Base-by-base conservation (phyloP, 2,888 invertebrate genomes). In the Serripes groenlandicus region DNA sequence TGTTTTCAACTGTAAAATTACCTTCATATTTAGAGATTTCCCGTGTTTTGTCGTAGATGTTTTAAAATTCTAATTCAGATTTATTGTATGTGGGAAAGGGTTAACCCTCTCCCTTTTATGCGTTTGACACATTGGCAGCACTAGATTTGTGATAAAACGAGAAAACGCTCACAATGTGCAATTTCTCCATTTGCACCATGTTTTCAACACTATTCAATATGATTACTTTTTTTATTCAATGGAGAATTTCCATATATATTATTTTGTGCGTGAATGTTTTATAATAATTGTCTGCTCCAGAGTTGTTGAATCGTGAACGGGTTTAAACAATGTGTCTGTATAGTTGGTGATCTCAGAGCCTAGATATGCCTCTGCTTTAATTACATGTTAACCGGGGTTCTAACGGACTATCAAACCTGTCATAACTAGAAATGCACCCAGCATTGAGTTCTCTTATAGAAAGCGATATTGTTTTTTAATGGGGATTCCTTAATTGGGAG, bases 381-480 rank as follows among this genome's bases (percentile, higher is more conserved):
- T n/a, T n/a, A n/a, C n/a, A n/a, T n/a, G n/a, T n/a, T 32, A 9
- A 62, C 62, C 2, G 32, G 66, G 28, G 18, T 42, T 66, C 66
- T 37, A 66, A 66, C 42, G 42, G 66, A 66, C 37, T 66, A 66
- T 42, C 26, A 23, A 42, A 42, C 28, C 28, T 70, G 70, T 70
- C 70, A 70, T 70, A 70, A 54, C 30, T 49, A 21, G 26, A n/a
- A 52, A 7, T 70, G 54, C 54, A 54, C 70, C 49, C n/a, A 54
- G 52, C 70, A 52, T 54, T 54, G 32, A 32, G 54, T 70, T 70
- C 26, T 54, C 23, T 70, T 26, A 32, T n/a, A 70, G 70, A 70
- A n/a, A 21, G 28, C 30, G 70, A 34, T 70, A 70, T 70, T 70
- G 70, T 70, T 60, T 73, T 72, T 73, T 73, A 73, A 73, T 73